These are phyloP conservation scores for Felis chaus DNA, from an alignment of 2,113 vertebrate genomes.

Conservation along the genomic window DNA sequence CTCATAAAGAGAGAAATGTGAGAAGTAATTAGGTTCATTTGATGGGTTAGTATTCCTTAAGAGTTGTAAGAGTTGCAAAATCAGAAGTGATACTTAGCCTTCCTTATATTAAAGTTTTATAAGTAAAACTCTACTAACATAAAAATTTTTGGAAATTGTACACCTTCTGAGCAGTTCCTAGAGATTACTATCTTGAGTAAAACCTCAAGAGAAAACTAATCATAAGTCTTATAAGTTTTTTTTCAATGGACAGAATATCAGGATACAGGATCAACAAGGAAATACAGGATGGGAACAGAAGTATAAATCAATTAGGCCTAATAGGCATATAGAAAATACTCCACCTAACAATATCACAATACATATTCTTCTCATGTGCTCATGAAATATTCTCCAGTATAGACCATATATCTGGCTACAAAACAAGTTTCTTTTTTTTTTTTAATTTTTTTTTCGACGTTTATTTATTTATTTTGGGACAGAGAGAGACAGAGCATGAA, in stretches of 20 bases:
- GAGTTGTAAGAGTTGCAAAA: not conserved
- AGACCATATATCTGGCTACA: not conserved
- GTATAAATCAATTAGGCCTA: not conserved
- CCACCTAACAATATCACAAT: not conserved
- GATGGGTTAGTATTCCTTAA: not conserved
- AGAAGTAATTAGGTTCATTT: not conserved
- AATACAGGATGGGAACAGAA: not conserved
- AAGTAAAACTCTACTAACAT: not conserved
- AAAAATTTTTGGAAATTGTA: not conserved
- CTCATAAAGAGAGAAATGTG: not conserved
- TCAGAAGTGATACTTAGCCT: not conserved
- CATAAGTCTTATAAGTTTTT: not conserved
- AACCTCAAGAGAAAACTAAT: slow-evolving; percentile 7
- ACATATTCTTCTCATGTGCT: not conserved
- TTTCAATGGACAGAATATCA: not conserved
- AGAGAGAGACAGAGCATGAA: too few species aligned
- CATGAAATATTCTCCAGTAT: not conserved
- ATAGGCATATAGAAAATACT: not conserved
- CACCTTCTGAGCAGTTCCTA: not conserved
- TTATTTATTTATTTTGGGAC: too few species aligned
- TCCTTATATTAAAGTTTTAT: not conserved
- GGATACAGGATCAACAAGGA: not conserved
- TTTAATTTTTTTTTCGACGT: too few species aligned
- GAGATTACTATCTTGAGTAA: not conserved
- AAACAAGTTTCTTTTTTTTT: slow-evolving; percentile 30